Evolutionary conservation across 2,888 invertebrate species (phyloP).

Genomic region (Gisinianus flammeolus): DNA sequence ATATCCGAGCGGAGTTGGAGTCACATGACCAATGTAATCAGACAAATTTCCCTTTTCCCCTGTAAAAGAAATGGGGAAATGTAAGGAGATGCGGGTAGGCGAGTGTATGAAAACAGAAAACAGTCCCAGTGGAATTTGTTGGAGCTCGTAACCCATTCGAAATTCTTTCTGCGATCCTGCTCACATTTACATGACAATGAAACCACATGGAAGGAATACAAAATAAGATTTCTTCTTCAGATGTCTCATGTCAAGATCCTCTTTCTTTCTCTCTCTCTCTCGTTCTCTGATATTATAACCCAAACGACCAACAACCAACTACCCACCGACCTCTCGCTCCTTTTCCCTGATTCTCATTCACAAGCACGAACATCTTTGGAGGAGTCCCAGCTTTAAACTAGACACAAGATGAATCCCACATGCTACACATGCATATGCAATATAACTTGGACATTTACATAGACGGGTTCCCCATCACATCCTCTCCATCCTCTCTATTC

Average conservation of each 20-base stretch:
- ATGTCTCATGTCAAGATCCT: constrained; percentile 12
- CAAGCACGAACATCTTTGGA: too few species aligned
- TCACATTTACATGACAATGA: constrained; percentile 35
- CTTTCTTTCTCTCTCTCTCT: neutral
- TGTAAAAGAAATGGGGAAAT: too few species aligned
- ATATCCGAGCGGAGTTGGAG: neutral
- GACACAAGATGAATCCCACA: too few species aligned
- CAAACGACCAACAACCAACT: neutral
- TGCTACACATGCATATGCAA: too few species aligned
- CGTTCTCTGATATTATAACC: neutral
- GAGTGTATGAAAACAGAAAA: too few species aligned
- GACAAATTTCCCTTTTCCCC: neutral
- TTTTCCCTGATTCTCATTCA: too few species aligned
- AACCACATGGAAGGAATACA: constrained; percentile 34
- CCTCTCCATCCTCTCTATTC: neutral
- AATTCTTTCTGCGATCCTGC: constrained; percentile 21
- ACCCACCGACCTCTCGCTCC: too few species aligned
- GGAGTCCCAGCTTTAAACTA: too few species aligned
- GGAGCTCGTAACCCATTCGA: constrained; percentile 1
- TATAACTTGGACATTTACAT: too few species aligned
- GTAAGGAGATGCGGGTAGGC: too few species aligned
- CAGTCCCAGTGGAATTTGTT: neutral
- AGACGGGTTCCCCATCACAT: too few species aligned
- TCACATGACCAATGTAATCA: neutral
- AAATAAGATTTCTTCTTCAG: constrained; percentile 24